Conservation (phyloP, 1,140 invertebrate genomes). For the Copidosoma floridanum region DNA sequence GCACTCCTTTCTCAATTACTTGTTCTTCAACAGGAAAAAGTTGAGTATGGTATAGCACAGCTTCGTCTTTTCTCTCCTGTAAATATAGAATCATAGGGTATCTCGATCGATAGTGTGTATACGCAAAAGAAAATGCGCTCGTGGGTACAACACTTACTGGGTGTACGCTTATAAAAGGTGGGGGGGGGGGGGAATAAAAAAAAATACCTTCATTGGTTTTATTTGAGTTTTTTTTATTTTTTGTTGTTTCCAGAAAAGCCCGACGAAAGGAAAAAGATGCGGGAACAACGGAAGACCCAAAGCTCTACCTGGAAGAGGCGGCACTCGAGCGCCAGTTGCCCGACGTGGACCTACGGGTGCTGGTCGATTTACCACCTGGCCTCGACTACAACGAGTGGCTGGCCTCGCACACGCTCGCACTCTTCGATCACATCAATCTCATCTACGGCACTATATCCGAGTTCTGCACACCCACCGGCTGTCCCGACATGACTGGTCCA, state of each 20-base stretch:
- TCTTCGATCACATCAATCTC: conserved; percentile 97
- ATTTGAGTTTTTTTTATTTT: too few relatives aligned
- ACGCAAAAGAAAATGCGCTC: too few relatives aligned
- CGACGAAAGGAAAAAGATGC: conserved; percentile 92
- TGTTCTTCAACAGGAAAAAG: neutral
- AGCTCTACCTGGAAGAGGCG: conserved; percentile 92
- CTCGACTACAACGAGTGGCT: conserved; percentile 98
- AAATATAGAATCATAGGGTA: too few relatives aligned
- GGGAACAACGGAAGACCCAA: conserved; percentile 79
- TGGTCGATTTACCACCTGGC: conserved; percentile 89
- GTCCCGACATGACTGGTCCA: conserved; percentile 93
- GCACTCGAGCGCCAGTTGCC: conserved; percentile 89
- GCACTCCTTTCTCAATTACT: neutral
- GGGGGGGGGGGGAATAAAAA: too few relatives aligned
- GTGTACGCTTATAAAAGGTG: too few relatives aligned
- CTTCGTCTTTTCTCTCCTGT: neutral
- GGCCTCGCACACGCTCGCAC: conserved; percentile 94
- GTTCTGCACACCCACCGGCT: conserved; percentile 92
- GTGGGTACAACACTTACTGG: too few relatives aligned
- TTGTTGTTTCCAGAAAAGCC: conserved; percentile 79
- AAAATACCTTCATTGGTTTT: too few relatives aligned
- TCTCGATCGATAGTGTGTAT: too few relatives aligned
- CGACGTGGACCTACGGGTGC: conserved; percentile 86
- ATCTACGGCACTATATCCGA: conserved; percentile 96
- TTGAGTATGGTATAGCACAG: too few relatives aligned